Evolutionary conservation across 2,113 vertebrate genomes (phyloP).

Genomic region (Pogonocichla stellata): DNA sequence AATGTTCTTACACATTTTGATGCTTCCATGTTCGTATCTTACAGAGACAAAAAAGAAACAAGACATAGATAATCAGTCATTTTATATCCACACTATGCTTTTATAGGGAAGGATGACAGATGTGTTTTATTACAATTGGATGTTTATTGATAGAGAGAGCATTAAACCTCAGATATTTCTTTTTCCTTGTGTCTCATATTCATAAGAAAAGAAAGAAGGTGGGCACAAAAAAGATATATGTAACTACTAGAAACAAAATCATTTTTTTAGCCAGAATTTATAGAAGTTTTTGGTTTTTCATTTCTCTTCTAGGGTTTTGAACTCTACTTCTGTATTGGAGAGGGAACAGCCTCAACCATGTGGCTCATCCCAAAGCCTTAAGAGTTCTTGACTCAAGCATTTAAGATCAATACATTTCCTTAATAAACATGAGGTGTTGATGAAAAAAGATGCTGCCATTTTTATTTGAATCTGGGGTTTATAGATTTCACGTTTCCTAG

Average conservation of each 20-base stretch:
- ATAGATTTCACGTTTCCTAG: neutral
- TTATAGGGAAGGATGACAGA: neutral
- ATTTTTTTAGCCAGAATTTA: neutral
- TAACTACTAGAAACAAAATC: neutral
- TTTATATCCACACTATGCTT: neutral
- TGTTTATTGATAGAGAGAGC: neutral
- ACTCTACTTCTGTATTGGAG: neutral
- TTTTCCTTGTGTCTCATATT: neutral
- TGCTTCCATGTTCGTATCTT: neutral
- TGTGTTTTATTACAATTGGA: neutral
- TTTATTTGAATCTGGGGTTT: neutral
- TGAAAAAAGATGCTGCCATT: neutral
- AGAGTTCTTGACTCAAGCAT: neutral
- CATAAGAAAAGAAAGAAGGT: neutral
- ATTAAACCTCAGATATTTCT: neutral
- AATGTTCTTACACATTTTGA: neutral
- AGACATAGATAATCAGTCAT: neutral
- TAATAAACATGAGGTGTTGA: neutral
- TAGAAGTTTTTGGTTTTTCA: neutral
- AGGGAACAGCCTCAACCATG: neutral
- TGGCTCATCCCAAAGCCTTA: neutral
- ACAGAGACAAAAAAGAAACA: neutral
- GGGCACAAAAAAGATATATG: neutral
- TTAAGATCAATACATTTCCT: neutral
- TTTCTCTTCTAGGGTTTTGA: neutral